Percentiles rank a stretch among this genome's conserved stretches.
phyloP scores from a whole-genome alignment of 2,113 vertebrate species.

The Saccopteryx leptura region DNA sequence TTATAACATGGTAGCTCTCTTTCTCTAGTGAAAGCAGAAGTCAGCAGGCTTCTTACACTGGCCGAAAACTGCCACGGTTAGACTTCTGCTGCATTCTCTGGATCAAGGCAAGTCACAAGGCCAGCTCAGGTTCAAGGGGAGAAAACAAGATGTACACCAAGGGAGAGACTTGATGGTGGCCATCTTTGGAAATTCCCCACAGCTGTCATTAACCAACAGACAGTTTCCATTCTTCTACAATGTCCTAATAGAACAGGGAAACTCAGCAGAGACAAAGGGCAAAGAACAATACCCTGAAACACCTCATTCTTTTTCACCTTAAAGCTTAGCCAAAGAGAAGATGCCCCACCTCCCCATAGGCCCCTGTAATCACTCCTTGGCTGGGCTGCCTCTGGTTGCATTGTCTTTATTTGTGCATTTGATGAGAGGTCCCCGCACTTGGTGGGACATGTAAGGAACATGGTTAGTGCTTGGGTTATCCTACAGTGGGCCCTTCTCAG shows the following conservation, averaged over 20 bases:
- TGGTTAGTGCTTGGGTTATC: background rate
- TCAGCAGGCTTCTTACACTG: background rate
- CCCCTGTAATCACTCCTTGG: background rate
- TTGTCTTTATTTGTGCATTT: background rate
- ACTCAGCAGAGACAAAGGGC: background rate
- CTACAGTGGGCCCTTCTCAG: background rate
- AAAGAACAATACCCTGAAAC: background rate
- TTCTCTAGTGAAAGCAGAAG: background rate
- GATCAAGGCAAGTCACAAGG: background rate
- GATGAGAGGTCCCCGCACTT: background rate
- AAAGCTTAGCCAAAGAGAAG: background rate
- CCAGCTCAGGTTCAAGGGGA: background rate
- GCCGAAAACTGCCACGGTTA: background rate
- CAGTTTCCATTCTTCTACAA: background rate
- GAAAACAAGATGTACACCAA: too few relatives aligned
- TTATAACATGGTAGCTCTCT: background rate
- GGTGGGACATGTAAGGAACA: background rate
- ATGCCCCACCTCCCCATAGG: rapidly evolving
- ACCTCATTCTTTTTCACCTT: background rate
- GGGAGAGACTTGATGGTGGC: background rate
- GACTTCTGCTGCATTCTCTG: background rate
- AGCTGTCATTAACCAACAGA: background rate
- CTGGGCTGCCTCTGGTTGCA: background rate
- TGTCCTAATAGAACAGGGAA: background rate
- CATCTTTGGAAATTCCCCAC: background rate